Evolutionary conservation across 2,888 invertebrate species (phyloP), one percentile per base, ranked within the genome.

Genomic region (Mythimna pallens): DNA sequence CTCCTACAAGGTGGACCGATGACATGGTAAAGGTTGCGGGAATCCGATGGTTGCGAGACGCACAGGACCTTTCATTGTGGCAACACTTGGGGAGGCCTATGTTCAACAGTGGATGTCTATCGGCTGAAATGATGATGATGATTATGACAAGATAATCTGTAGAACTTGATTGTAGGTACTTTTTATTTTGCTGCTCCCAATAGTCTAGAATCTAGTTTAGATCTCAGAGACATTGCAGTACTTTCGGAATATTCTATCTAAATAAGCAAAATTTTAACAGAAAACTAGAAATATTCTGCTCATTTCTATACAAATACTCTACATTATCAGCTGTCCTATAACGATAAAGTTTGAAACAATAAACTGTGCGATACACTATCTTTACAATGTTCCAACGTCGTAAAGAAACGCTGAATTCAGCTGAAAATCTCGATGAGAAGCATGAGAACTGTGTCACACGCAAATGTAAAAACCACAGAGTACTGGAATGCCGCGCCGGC

Each of bases 391-490:
- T 76, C 69, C 47, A 65, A 50, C 34, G 75, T 74, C 70, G 70
- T 80, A 77, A 83, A 80, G 76, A 83, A 81, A 70, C 36, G 76
- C 68, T 68, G 76, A 63, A 73, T 72, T 58, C 74, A 75, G 74
- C 63, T 71, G 67, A 50, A 73, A 73, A 61, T 78, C 40, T 55
- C 52, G 43, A 70, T 47, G 52, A 70, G 40, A 70, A 81, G 67
- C 58, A 70, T 55, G 30, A 67, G 34, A 74, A 81, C 72, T 65
- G 69, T 66, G 67, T 84, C 84, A 73, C 47, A 68, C 71, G 71
- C 81, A 86, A 84, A 85, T 78, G 76, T 86, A 82, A 87, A 78
- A 78, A 84, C 81, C 40, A 61, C 7, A 40, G 36, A 61, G 61
- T 12, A 43, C 0, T 2, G 22, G 40, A 4, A 40, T 14, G 22